These are phyloP conservation scores for Apodemia zela DNA, from an alignment of 2,888 invertebrate species.

Conservation along the genomic window DNA sequence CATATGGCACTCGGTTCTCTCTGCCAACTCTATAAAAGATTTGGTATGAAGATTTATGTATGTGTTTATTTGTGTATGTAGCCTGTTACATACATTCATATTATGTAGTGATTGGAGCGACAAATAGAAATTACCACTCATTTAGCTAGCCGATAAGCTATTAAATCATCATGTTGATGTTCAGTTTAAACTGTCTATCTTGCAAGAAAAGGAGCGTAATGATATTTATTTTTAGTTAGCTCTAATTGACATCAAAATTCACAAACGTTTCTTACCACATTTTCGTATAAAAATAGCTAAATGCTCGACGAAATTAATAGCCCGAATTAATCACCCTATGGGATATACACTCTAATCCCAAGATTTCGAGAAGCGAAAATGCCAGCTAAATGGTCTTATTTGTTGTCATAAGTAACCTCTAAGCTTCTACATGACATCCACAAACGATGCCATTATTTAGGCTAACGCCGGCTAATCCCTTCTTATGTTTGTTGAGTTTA, in stretches of 20 bases:
- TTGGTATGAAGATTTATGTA: no score
- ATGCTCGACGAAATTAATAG: neutral
- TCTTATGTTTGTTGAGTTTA: neutral
- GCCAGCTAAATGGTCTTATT: neutral
- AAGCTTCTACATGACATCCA: slow-evolving; percentile 6
- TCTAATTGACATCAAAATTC: neutral
- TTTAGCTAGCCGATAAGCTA: no score
- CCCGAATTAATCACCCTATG: neutral
- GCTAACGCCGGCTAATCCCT: neutral
- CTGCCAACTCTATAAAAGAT: no score
- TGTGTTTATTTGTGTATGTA: no score
- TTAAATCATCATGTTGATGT: no score
- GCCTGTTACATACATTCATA: no score
- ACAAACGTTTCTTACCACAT: neutral
- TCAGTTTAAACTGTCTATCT: no score
- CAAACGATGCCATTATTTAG: neutral
- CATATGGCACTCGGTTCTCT: no score
- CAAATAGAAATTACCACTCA: no score
- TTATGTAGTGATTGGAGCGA: no score
- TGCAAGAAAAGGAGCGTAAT: no score
- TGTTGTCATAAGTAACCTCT: neutral
- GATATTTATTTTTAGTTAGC: no score
- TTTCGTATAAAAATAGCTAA: neutral
- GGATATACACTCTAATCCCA: neutral
- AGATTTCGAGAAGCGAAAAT: neutral